Evolutionary conservation across 2,113 vertebrate species (phyloP).

Genomic region (Haemorhous mexicanus): DNA sequence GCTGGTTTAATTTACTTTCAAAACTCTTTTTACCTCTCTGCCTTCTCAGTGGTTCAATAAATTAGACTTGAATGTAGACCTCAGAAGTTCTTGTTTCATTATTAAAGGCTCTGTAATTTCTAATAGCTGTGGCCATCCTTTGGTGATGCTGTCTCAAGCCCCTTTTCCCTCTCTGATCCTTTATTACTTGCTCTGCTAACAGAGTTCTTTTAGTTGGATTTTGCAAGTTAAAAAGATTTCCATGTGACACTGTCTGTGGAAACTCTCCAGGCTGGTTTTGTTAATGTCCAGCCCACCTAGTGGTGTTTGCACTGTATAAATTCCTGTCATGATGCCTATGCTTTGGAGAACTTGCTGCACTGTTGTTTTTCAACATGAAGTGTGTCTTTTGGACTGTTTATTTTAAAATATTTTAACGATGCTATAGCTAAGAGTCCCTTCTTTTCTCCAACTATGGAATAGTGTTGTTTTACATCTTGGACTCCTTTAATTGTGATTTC

Average conservation of each 20-base stretch:
- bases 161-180: neutral
- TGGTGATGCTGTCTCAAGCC: neutral
- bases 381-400: neutral
- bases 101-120: neutral
- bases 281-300: neutral
- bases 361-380: neutral
- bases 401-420: neutral
- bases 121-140: neutral
- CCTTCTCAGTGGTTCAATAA: neutral
- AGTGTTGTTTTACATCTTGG: neutral
- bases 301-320: neutral
- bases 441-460: neutral
- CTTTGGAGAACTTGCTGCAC: neutral
- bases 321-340: neutral
- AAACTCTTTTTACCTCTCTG: neutral
- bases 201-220: neutral
- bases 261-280: neutral
- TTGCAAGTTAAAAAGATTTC: constrained; percentile 1
- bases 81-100: constrained; percentile 50
- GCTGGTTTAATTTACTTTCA: neutral
- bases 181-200: neutral
- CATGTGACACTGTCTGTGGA: neutral
- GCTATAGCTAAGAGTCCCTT: neutral
- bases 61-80: constrained; percentile 20
- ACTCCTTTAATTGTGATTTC: neutral